Percentiles rank a stretch among this genome's conserved stretches.
Conservation (phyloP, 2,888 invertebrate species). For the Hirtodrosophila alboralis region DNA sequence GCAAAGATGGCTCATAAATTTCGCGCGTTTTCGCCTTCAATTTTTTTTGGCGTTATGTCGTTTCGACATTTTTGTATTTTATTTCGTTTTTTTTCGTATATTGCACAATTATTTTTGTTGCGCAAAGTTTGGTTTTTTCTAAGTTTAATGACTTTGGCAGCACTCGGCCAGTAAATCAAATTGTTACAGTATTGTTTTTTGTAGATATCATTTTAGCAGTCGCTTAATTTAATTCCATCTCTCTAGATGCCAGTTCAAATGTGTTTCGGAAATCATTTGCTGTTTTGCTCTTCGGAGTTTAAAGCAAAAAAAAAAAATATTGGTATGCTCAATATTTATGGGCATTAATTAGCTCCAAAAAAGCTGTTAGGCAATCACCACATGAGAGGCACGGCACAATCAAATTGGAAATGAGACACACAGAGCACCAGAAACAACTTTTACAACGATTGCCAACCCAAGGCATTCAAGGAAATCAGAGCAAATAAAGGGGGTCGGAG, state of each 20-base stretch:
- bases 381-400: slow-evolving; percentile 36
- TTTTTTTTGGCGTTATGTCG: slow-evolving; percentile 27
- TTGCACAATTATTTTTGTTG: slow-evolving; percentile 55
- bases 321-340: slow-evolving; percentile 36
- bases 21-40: slow-evolving; percentile 72
- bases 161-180: slow-evolving; percentile 66
- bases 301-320: slow-evolving; percentile 5
- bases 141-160: slow-evolving; percentile 72
- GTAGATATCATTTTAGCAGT: slow-evolving; percentile 20
- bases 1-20: slow-evolving; percentile 77
- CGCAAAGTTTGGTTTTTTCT: slow-evolving; percentile 40
- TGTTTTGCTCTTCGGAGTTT: slow-evolving; percentile 3
- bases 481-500: slow-evolving; percentile 5
- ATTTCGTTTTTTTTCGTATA: slow-evolving; percentile 39
- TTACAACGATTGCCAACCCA: slow-evolving; percentile 23
- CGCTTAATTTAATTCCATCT: slow-evolving; percentile 66
- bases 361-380: slow-evolving; percentile 6
- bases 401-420: slow-evolving; percentile 38
- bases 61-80: slow-evolving; percentile 35
- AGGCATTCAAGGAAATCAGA: slow-evolving; percentile 34
- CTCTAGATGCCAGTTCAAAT: slow-evolving; percentile 40
- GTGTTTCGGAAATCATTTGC: slow-evolving; percentile 45
- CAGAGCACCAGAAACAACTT: slow-evolving; percentile 27
- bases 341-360: slow-evolving; percentile 39
- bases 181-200: slow-evolving; percentile 45